A percentile compares a stretch with the other conserved stretches of the same genome.
Conservation (phyloP, 2,888 invertebrate species). For the Dysmachus trigonus region DNA sequence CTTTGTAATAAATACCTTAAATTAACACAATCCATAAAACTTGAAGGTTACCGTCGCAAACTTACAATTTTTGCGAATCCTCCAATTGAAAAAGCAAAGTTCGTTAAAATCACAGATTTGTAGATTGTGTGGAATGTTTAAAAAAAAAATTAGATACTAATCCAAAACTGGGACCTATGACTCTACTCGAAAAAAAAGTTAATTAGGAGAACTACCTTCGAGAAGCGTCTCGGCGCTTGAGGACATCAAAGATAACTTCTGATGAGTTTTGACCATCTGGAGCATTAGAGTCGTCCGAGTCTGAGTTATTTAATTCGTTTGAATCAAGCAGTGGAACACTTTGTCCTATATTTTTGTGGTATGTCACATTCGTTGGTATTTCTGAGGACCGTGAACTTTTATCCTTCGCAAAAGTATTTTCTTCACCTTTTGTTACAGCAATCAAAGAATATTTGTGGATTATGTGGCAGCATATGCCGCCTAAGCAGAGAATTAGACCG, state of each 20-base stretch:
- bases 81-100: not conserved
- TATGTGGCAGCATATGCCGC: conserved; percentile 88
- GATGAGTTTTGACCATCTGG: conserved; percentile 65
- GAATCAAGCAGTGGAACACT: conserved; percentile 61
- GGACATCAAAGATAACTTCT: conserved; percentile 68
- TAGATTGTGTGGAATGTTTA: conserved; percentile 10
- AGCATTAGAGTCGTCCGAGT: conserved; percentile 61
- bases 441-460: conserved; percentile 71
- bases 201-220: conserved; percentile 43
- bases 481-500: conserved; percentile 86
- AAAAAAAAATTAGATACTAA: not conserved
- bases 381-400: conserved; percentile 9
- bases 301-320: conserved; percentile 53
- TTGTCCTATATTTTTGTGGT: conserved; percentile 53
- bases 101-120: conserved; percentile 6
- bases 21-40: not conserved
- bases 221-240: conserved; percentile 66
- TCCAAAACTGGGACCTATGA: not conserved
- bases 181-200: not conserved
- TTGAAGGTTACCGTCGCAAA: not conserved
- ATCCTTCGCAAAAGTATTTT: not conserved
- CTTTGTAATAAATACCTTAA: not conserved
- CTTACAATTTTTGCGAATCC: not conserved
- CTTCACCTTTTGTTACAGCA: not conserved
- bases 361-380: conserved; percentile 45